These are phyloP conservation scores for Pardalotus punctatus DNA, from an alignment of 2,113 vertebrate species.

Conservation along the genomic window DNA sequence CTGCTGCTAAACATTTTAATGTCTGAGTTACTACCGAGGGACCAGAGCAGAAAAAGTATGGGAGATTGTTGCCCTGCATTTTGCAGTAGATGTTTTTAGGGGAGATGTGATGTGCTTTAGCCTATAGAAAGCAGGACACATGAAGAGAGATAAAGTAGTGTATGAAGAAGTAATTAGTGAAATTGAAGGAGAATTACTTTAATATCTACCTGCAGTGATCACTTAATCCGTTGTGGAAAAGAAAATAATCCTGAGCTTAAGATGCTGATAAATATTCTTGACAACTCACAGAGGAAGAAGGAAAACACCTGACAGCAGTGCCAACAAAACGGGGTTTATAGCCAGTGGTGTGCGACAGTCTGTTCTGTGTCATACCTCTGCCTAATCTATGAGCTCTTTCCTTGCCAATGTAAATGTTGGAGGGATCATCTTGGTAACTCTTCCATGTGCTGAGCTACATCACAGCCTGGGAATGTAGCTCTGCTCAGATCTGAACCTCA, in stretches of 20 bases:
- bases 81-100: background rate
- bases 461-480: background rate
- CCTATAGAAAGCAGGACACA: background rate
- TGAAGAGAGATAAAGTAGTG: background rate
- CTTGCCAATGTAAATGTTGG: background rate
- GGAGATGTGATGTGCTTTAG: background rate
- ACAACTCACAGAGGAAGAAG: background rate
- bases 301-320: background rate
- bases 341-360: background rate
- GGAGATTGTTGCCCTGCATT: too few relatives aligned
- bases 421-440: background rate
- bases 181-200: background rate
- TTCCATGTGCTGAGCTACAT: fast-evolving
- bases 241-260: background rate
- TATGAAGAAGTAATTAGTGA: background rate
- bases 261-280: background rate
- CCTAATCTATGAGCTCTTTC: background rate
- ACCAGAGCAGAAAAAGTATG: background rate
- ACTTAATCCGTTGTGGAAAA: background rate
- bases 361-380: background rate
- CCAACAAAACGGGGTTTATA: background rate
- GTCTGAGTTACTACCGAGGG: background rate
- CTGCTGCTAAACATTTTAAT: background rate
- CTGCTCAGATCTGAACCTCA: fast-evolving
- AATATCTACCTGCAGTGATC: background rate